A percentile compares a stretch with the other conserved stretches of the same genome.
Evolutionary conservation across 2,888 invertebrate genomes (phyloP).

Genomic region (Himalopsyche japonica): DNA sequence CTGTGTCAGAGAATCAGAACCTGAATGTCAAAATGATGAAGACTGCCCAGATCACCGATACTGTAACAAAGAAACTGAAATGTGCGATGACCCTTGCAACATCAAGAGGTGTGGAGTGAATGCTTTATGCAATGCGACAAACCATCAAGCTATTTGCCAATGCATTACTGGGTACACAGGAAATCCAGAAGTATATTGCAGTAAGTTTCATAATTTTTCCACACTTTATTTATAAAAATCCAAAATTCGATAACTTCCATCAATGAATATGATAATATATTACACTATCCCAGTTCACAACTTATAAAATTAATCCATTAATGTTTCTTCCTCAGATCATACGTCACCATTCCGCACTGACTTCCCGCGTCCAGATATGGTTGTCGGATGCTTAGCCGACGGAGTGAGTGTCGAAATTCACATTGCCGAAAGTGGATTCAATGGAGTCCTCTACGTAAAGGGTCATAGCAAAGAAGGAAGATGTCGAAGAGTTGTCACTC

Average conservation of each 20-base stretch:
- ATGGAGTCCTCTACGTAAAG: slow-evolving; percentile 90
- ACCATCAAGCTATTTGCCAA: slow-evolving; percentile 76
- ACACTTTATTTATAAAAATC: no score
- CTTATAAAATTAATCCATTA: background rate
- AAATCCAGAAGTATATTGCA: slow-evolving; percentile 75
- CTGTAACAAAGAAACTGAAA: slow-evolving; percentile 70
- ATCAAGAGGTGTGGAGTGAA: slow-evolving; percentile 74
- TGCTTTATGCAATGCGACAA: slow-evolving; percentile 76
- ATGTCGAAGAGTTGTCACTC: slow-evolving; percentile 79
- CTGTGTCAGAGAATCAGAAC: slow-evolving; percentile 58
- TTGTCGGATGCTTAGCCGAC: slow-evolving; percentile 87
- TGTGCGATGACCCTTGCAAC: slow-evolving; percentile 80
- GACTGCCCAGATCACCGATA: slow-evolving; percentile 78
- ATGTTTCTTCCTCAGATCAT: slow-evolving; percentile 41
- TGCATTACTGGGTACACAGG: slow-evolving; percentile 78
- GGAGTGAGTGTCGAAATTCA: slow-evolving; percentile 86
- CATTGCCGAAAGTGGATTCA: slow-evolving; percentile 76
- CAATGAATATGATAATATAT: slow-evolving; percentile 1
- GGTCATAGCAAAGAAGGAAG: slow-evolving; percentile 93
- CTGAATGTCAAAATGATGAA: slow-evolving; percentile 70
- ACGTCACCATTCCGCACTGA: slow-evolving; percentile 69
- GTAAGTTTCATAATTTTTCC: slow-evolving; percentile 50
- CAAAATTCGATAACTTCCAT: no score
- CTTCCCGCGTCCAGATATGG: slow-evolving; percentile 84
- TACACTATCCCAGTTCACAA: background rate